These are phyloP conservation scores for Antechinus stuartii DNA, from an alignment of 2,113 vertebrate genomes.

Conservation along the genomic window DNA sequence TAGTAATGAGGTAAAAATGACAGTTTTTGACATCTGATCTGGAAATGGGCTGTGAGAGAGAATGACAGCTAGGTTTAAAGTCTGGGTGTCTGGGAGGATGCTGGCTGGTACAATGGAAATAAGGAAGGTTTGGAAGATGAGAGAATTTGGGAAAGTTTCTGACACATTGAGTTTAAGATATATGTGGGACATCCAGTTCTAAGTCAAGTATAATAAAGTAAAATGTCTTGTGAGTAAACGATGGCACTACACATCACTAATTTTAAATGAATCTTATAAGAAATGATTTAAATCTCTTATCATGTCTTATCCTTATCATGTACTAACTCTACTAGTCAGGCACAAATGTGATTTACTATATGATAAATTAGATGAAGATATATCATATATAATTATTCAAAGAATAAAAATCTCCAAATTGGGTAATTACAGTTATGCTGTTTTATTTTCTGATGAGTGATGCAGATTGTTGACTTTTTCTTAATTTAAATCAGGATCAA, in stretches of 20 bases:
- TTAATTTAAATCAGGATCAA: conserved; percentile 37
- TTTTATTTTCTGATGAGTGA: not conserved
- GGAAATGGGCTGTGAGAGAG: not conserved
- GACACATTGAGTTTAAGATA: not conserved
- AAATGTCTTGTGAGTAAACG: not conserved
- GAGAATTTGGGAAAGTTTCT: not conserved
- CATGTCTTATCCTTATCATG: not conserved
- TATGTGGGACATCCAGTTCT: not conserved
- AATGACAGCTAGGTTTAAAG: not conserved
- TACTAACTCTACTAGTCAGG: not conserved
- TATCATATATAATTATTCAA: not conserved
- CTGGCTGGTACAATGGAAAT: not conserved
- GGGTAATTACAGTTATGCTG: not conserved
- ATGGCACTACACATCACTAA: not conserved
- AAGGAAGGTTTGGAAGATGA: not conserved
- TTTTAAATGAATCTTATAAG: not conserved
- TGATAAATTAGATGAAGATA: not conserved
- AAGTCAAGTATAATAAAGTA: not conserved
- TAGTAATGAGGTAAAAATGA: not conserved
- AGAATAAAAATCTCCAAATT: not conserved
- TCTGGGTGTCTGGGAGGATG: not conserved
- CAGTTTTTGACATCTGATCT: not conserved
- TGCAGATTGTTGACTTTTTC: not conserved
- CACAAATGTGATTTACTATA: not conserved
- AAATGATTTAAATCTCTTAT: not conserved